Evolutionary conservation across 2,113 vertebrate species (phyloP), one percentile per base, ranked within the genome.

Genomic region (Vimba vimba): DNA sequence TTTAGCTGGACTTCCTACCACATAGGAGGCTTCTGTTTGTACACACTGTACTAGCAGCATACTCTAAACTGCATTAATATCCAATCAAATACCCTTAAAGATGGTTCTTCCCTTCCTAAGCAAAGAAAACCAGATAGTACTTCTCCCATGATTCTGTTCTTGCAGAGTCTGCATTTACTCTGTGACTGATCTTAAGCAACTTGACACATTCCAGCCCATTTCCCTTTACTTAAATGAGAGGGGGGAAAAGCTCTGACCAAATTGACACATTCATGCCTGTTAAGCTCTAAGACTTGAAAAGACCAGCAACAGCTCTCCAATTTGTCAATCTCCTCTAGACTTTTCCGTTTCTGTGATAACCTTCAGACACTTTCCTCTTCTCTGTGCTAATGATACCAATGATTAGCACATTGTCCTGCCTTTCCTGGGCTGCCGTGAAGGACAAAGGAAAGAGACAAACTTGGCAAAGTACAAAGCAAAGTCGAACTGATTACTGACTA

Each of bases 171-270:
- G 30, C 60, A 36, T 76, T 75, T 55, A 59, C 50, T 36, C 27
- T 15, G 3, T 68, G 33, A 43, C 19, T 47, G 47, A 62, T 45
- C 8, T 12, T 68, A 47, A 79, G n/a, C 43, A 47, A 85, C 85
- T 69, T 84, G 6, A 57, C 55, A 57, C 55, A 57, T 21, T 57
- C 6, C 55, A 2, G 6, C 55, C 19, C 19, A 76, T 92, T 91
- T 90, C 83, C 85, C 68, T 85, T 90, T 91, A 89, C 91, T 91
- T 87, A 87, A 88, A 90, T 83, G 60, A 25, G 30, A 68, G 83
- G 1, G 3, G 25, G 1, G 8, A 4, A 25, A 62, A 17, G 27
- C 73, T 50, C n/a, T n/a, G 13, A 50, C 45, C 45, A 50, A 50
- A 75, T 50, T 75, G 23, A 25, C 1, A 79, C 39, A 62, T 62